Evolutionary conservation across 2,888 invertebrate species (phyloP), one percentile per base, ranked within the genome.

Genomic region (Clistopyga incitator): DNA sequence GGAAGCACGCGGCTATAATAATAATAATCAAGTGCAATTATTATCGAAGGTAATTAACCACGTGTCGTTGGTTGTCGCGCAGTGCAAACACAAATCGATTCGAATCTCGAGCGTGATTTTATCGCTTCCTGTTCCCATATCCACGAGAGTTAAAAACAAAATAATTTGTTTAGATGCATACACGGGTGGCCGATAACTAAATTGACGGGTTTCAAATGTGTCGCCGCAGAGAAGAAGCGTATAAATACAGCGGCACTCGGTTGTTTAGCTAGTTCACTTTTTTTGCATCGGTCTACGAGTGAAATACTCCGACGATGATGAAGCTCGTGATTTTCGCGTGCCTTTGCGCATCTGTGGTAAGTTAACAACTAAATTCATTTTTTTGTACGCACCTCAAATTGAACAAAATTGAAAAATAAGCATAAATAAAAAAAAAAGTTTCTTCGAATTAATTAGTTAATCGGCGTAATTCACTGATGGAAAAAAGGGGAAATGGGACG

Each of bases 261-360:
- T 25, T 10, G 11, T 11, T 25, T 15, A 6, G 56, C 11, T 20
- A 79, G 59, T 67, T 50, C 38, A 72, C 67, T 76, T 56, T 25
- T 50, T 1, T 1, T 13, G 20, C 50, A 76, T 47, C 18, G 34
- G 29, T 15, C 50, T 38, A 29, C 25, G 54, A 50, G 45, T 67
- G 6, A 42, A 59, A 38, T 10, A 61, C 50, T 23, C 25, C n/a
- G 18, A 81, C 81, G 18, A 88, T 88, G 88, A 68, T 87, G 67
- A 88, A 87, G 67, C 13, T 77, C 65, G 65, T 83, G 13, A 59
- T 87, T 56, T 10, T 84, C 3, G 81, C 70, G 13, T 82, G 84
- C 42, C 64, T 88, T 29, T 88, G 86, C 67, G 76, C 80, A 23
- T 76, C 70, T 18, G 75, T 81, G 78, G 86, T 86, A 76, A 85